Evolutionary conservation across 2,113 vertebrate species (phyloP), one percentile per base, ranked within the genome.

Genomic region (Sinocyclocheilus anshuiensis): DNA sequence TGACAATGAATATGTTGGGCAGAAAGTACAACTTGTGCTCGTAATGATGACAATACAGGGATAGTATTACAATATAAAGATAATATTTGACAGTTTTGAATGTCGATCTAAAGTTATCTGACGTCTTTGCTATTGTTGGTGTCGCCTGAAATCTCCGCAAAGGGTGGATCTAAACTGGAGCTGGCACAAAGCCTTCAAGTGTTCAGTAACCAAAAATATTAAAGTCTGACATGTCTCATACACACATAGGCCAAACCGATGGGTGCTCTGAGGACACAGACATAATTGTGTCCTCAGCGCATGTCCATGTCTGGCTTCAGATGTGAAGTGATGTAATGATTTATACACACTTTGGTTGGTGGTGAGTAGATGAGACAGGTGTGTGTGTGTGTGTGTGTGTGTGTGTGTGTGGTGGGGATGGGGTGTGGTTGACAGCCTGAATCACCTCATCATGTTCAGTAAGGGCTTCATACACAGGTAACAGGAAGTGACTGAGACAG

Each of bases 321-420:
- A 83, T 80, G 45, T 80, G 50, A 83, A 84, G 69, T 74, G 69
- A 75, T 84, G 69, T 84, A 74, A 84, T 84, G 50, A 74, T 84
- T 84, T 74, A 39, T 71, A 83, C 48, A 83, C 69, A 83, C 69
- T 72, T 55, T 74, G 50, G 29, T 50, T 83, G 69, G 65, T 74
- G 67, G 29, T 74, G 65, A 83, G 29, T 29, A 69, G 50, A 74
- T 72, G 50, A 59, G 81, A 83, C 81, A 84, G 33, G 33, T 45
- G 50, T 24, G 36, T 84, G 81, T 7, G 29, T 83, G 65, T 6
- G 1, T 50, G 48, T 50, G 48, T 50, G 42, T 42, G 42, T 42
- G 42, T 9, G 42, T 10, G 42, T 2, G 8, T 2, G 42, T 1
- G 11, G 10, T 29, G 29, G 29, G 29, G 29, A 26, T 26, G 16